Percentiles rank a stretch among this genome's conserved stretches.
Conservation (phyloP, 1,140 invertebrate genomes). For the Caerostris extrusa region DNA sequence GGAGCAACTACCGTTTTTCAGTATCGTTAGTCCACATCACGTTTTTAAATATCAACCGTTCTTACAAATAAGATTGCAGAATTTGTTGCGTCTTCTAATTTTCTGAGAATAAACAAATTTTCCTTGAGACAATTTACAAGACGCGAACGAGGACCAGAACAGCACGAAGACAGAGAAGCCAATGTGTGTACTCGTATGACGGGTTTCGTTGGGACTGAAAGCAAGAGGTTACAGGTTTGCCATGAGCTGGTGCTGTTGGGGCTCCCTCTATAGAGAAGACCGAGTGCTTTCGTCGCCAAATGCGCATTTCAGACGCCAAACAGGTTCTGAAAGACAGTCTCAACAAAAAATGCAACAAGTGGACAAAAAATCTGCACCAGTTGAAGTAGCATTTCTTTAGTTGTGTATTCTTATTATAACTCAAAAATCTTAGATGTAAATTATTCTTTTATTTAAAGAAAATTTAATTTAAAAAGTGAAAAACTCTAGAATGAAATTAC, state of each 20-base stretch:
- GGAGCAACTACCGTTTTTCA: conserved; percentile 33
- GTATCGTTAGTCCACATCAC: conserved; percentile 56
- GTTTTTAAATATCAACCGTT: neutral
- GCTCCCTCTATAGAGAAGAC: neutral
- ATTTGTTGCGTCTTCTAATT: neutral
- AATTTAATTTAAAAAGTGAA: too few species aligned
- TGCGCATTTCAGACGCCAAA: neutral
- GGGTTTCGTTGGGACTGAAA: conserved; percentile 70
- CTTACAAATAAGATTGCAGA: neutral
- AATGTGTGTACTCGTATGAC: conserved; percentile 35
- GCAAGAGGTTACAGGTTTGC: conserved; percentile 71
- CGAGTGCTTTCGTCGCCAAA: conserved; percentile 8
- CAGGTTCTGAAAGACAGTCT: conserved; percentile 7
- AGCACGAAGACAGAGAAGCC: conserved; percentile 22
- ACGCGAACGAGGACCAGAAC: neutral
- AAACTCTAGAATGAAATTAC: too few species aligned
- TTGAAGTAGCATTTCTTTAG: too few species aligned
- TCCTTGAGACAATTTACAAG: conserved; percentile 4
- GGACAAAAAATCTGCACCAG: neutral
- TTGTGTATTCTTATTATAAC: too few species aligned
- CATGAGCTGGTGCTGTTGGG: neutral
- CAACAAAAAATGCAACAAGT: conserved; percentile 55
- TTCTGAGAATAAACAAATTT: neutral
- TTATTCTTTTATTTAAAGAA: too few species aligned
- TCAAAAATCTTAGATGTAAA: too few species aligned